phyloP scores from a whole-genome alignment of 1,140 invertebrate genomes.

The Elysia chlorotica region DNA sequence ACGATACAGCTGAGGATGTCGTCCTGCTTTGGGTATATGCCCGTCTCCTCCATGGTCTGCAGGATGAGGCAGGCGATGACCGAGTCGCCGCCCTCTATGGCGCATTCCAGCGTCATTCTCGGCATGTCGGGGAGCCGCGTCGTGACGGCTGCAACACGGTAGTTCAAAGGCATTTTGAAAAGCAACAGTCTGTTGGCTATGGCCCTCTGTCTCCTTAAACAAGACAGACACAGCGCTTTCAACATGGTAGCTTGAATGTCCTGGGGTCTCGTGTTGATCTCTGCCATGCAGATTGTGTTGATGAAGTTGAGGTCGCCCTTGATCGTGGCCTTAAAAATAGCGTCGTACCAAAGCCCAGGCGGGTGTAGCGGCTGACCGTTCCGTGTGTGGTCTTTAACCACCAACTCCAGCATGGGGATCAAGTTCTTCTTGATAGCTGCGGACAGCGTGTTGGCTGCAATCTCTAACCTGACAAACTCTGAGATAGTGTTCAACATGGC shows the following conservation, averaged over 20 bases:
- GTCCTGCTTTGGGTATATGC: neutral
- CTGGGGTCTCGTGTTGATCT: conserved; percentile 2
- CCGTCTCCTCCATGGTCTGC: conserved; percentile 19
- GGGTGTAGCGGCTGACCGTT: conserved; percentile 5
- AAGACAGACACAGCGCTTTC: conserved; percentile 4
- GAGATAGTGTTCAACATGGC: neutral
- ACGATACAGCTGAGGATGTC: conserved; percentile 8
- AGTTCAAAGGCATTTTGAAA: conserved; percentile 10
- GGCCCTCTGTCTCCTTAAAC: neutral
- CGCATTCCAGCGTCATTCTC: neutral
- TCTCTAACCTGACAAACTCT: neutral
- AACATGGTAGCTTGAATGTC: conserved; percentile 3
- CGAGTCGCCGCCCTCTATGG: conserved; percentile 16
- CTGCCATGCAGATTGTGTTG: conserved; percentile 9
- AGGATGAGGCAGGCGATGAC: conserved; percentile 12
- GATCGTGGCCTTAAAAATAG: neutral
- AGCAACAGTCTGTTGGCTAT: conserved; percentile 9
- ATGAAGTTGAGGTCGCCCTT: conserved; percentile 5
- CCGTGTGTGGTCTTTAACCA: conserved; percentile 8
- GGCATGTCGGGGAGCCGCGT: neutral
- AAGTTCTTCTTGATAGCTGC: conserved; percentile 17
- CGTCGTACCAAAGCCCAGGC: conserved; percentile 3
- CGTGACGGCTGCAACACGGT: neutral
- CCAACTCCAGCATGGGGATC: conserved; percentile 14
- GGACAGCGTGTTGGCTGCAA: neutral